A percentile compares a stretch with the other conserved stretches of the same genome.
Conservation (phyloP, 2,797 vertebrate genomes). For the Paguma larvata region DNA sequence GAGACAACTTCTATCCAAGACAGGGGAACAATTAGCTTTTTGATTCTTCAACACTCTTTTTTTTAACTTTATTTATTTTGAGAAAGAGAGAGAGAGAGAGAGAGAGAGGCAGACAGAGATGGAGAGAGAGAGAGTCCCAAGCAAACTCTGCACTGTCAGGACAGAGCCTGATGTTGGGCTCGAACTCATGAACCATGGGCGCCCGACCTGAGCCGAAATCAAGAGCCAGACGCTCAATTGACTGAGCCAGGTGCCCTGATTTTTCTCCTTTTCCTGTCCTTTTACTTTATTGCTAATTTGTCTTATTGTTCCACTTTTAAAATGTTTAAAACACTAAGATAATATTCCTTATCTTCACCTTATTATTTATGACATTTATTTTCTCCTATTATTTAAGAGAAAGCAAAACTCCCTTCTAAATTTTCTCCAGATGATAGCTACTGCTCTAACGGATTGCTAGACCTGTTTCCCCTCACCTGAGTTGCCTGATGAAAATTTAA, state of each 20-base stretch:
- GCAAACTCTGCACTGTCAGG: too few relatives aligned
- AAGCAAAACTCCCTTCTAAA: background rate
- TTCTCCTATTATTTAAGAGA: background rate
- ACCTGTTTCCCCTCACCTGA: background rate
- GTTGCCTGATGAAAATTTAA: background rate
- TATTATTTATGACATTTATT: background rate
- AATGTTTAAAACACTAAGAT: background rate
- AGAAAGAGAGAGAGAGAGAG: too few relatives aligned
- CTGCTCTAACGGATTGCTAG: background rate
- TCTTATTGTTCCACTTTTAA: background rate
- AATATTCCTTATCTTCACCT: background rate
- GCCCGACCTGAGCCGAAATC: too few relatives aligned
- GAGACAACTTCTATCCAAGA: background rate
- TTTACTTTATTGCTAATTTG: background rate
- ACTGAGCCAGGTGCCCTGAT: too few relatives aligned
- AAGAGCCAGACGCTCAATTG: too few relatives aligned
- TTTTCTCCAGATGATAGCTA: background rate
- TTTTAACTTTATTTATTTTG: too few relatives aligned
- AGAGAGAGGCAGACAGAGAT: too few relatives aligned
- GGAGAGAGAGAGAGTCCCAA: too few relatives aligned
- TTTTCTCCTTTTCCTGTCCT: background rate
- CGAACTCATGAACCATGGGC: too few relatives aligned
- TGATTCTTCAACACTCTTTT: background rate
- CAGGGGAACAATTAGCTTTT: background rate
- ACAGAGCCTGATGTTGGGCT: too few relatives aligned